Evolutionary conservation across 2,113 vertebrate species (phyloP).

Genomic region (Willisornis vidua): DNA sequence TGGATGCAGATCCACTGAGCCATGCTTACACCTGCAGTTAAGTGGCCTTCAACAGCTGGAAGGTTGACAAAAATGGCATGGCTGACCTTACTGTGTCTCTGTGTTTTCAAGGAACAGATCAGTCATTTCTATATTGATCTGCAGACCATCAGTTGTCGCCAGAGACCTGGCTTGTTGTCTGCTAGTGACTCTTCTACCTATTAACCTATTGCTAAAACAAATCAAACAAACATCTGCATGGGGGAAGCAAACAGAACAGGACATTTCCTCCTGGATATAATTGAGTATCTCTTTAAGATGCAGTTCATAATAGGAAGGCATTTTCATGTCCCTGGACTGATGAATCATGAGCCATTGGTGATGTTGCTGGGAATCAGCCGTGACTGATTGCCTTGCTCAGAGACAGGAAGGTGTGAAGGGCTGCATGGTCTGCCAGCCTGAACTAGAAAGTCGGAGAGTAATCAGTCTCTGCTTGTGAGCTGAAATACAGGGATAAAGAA

Average conservation of each 20-base stretch:
- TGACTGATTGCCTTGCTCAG: conserved; percentile 24
- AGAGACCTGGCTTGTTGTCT: background rate
- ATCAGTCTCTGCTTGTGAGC: conserved; percentile 35
- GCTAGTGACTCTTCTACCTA: background rate
- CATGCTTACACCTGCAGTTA: background rate
- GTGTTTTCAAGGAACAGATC: background rate
- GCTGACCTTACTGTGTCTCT: background rate
- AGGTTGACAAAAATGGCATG: background rate
- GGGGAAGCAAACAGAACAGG: background rate
- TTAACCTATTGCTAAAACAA: background rate
- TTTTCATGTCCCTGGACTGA: conserved; percentile 36
- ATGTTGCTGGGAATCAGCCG: background rate
- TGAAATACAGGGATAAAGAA: background rate
- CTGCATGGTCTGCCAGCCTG: background rate
- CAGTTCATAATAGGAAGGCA: background rate
- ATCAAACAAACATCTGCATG: background rate
- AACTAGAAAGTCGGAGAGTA: background rate
- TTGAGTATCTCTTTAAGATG: background rate
- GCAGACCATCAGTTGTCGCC: background rate
- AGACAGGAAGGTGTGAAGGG: conserved; percentile 16
- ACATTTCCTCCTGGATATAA: background rate
- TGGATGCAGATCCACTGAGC: background rate
- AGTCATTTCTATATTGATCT: background rate
- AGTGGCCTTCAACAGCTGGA: background rate
- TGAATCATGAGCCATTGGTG: conserved; percentile 36